Evolutionary conservation across 2,113 vertebrate species (phyloP).

Genomic region (Mugil cephalus): DNA sequence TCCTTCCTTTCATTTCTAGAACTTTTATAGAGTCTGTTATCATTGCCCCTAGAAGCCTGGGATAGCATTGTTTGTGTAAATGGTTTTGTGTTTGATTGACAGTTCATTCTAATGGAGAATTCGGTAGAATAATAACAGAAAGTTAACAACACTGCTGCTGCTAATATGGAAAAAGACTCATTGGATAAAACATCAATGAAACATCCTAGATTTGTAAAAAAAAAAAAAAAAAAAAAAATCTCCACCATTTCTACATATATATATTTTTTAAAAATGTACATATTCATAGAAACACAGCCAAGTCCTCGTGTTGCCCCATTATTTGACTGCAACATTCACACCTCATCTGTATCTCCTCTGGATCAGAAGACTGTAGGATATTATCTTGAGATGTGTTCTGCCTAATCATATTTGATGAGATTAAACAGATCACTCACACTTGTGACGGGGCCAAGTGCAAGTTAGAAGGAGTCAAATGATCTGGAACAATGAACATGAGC

Average conservation of each 20-base stretch:
- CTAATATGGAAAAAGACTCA: constrained; percentile 6
- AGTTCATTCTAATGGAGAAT: constrained; percentile 45
- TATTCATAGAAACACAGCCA: not conserved
- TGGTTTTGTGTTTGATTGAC: constrained; percentile 60
- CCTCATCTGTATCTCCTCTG: constrained; percentile 54
- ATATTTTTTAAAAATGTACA: not conserved
- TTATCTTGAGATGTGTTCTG: constrained; percentile 67
- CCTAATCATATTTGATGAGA: constrained; percentile 76
- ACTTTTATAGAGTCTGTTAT: constrained; percentile 38
- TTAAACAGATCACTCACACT: constrained; percentile 72
- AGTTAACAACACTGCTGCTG: constrained; percentile 45
- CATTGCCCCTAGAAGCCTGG: constrained; percentile 19
- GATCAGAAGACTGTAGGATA: constrained; percentile 42
- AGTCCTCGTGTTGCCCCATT: constrained; percentile 1
- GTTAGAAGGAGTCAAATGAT: constrained; percentile 73
- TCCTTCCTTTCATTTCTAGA: constrained; percentile 51
- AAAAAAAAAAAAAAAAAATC: too few relatives aligned
- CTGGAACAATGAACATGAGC: constrained; percentile 77
- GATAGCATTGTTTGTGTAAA: constrained; percentile 45
- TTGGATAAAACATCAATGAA: constrained; percentile 16
- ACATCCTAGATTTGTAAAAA: too few relatives aligned
- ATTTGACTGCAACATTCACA: constrained; percentile 38
- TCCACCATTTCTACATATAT: constrained; percentile 5
- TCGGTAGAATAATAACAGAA: constrained; percentile 32
- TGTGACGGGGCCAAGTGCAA: constrained; percentile 59